phyloP scores from a whole-genome alignment of 2,113 vertebrate genomes.

The Vulpes ferrilata region DNA sequence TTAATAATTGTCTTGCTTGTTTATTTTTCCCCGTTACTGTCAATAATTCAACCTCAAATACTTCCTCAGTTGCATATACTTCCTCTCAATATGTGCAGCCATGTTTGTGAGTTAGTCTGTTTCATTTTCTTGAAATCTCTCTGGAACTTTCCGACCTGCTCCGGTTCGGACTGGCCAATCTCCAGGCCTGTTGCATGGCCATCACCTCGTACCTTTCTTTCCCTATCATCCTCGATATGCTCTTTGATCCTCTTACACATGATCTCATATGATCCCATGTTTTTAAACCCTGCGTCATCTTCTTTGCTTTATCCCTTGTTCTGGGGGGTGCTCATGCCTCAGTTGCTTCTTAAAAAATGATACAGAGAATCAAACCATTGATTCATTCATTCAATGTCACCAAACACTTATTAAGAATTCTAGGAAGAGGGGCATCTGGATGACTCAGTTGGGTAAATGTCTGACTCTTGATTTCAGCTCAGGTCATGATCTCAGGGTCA shows the following conservation, averaged over 20 bases:
- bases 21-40: conserved; percentile 63
- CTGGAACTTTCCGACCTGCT: background rate
- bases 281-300: background rate
- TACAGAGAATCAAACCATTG: background rate
- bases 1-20: conserved; percentile 42
- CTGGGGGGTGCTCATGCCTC: background rate
- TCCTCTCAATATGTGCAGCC: conserved; percentile 4
- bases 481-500: background rate
- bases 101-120: background rate
- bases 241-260: background rate
- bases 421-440: background rate
- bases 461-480: background rate
- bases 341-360: conserved; percentile 31
- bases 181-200: background rate
- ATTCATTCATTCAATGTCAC: background rate
- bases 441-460: background rate
- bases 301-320: background rate
- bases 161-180: background rate
- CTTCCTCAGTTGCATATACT: conserved; percentile 7
- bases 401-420: background rate
- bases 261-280: background rate
- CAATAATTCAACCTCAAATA: conserved; percentile 52
- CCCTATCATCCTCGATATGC: background rate
- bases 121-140: background rate
- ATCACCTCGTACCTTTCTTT: background rate